A percentile compares a stretch with the other conserved stretches of the same genome.
Conservation (phyloP, 2,888 invertebrate species). For the Chaetogeoica ovagalla region DNA sequence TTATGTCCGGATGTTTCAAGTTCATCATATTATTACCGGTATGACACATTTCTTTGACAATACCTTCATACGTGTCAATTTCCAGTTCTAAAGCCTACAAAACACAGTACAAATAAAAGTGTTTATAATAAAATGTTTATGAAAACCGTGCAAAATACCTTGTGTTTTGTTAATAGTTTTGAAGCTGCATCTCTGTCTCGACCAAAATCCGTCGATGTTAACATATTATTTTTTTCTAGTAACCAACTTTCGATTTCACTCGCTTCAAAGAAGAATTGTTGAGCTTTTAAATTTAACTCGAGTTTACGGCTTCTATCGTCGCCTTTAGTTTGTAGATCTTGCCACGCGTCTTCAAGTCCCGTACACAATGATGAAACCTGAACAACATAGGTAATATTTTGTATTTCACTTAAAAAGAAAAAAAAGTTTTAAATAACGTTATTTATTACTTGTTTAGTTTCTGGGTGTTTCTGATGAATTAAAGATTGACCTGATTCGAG, state of each 20-base stretch:
- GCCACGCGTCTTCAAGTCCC: constrained; percentile 74
- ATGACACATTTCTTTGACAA: constrained; percentile 90
- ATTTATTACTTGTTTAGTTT: constrained; percentile 69
- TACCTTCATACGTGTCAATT: constrained; percentile 86
- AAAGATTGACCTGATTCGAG: constrained; percentile 77
- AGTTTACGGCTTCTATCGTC: constrained; percentile 74
- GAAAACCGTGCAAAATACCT: constrained; percentile 64
- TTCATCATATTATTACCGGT: constrained; percentile 79
- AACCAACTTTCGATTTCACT: constrained; percentile 92
- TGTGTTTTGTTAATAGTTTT: constrained; percentile 91
- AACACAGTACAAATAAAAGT: constrained; percentile 22
- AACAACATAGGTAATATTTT: constrained; percentile 10
- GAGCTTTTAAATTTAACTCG: constrained; percentile 84
- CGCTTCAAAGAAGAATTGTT: constrained; percentile 89
- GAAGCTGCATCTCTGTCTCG: constrained; percentile 87
- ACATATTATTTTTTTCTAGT: constrained; percentile 79
- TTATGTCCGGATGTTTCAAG: constrained; percentile 80
- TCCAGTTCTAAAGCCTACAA: constrained; percentile 81
- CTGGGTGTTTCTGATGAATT: constrained; percentile 77
- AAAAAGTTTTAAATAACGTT: neutral
- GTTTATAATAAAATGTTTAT: neutral
- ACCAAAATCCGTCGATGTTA: constrained; percentile 85
- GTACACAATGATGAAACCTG: constrained; percentile 76
- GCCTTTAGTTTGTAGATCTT: constrained; percentile 71
- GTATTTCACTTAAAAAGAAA: neutral